phyloP scores from a whole-genome alignment of 64 coral and sea anemone species.

The Montipora cactus region DNA sequence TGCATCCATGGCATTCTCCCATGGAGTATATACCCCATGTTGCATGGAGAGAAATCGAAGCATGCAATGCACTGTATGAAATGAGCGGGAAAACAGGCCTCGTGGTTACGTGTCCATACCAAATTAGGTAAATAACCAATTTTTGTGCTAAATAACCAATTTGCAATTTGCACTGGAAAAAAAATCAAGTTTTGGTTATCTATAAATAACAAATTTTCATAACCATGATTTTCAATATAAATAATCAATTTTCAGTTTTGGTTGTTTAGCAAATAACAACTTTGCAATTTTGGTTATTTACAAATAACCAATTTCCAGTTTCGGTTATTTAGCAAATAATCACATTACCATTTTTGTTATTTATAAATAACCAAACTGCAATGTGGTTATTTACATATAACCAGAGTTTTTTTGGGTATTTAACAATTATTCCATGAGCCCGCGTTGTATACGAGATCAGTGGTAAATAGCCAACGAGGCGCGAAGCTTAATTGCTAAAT shows the following conservation, averaged over 20 bases:
- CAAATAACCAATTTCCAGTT: slow-evolving; percentile 13
- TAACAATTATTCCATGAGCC: too few relatives aligned
- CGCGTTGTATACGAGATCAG: too few relatives aligned
- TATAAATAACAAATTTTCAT: slow-evolving; percentile 5
- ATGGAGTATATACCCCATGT: neutral
- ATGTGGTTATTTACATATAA: too few relatives aligned
- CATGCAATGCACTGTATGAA: neutral
- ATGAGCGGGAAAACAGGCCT: neutral
- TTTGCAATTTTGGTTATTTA: slow-evolving; percentile 11
- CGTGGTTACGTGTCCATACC: slow-evolving; percentile 18
- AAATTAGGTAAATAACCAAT: slow-evolving; percentile 29
- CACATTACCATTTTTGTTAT: too few relatives aligned
- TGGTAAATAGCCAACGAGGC: too few relatives aligned
- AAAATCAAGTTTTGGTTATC: slow-evolving; percentile 4
- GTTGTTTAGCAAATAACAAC: neutral
- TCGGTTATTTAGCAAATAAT: neutral
- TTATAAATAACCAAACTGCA: too few relatives aligned
- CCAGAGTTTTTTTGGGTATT: too few relatives aligned
- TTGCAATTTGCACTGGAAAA: neutral
- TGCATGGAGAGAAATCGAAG: neutral
- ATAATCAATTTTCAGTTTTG: slow-evolving; percentile 11
- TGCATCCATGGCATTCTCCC: too few relatives aligned
- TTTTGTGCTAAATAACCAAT: slow-evolving; percentile 19
- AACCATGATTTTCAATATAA: neutral
- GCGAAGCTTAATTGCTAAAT: too few relatives aligned